Evolutionary conservation across 2,113 vertebrate species (phyloP).

Genomic region (Ophiodon elongatus): DNA sequence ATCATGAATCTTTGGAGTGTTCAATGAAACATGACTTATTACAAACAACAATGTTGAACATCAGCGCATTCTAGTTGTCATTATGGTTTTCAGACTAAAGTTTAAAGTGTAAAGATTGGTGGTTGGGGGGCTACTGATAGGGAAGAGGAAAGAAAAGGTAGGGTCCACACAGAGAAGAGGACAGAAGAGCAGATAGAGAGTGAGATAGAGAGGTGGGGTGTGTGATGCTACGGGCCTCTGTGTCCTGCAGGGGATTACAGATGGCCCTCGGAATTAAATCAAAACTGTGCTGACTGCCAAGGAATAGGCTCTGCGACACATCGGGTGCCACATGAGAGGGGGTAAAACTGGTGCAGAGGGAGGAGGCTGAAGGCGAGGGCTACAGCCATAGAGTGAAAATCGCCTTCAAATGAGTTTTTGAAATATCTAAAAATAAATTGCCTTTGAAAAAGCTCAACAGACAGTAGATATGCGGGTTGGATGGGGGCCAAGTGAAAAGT

Average conservation of each 20-base stretch:
- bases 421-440: slow-evolving; percentile 84
- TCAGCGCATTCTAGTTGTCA: background rate
- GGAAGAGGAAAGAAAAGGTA: slow-evolving; percentile 42
- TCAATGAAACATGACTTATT: slow-evolving; percentile 14
- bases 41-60: slow-evolving; percentile 33
- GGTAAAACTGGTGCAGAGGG: slow-evolving; percentile 50
- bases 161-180: slow-evolving; percentile 48
- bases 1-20: background rate
- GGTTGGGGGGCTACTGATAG: slow-evolving; percentile 14
- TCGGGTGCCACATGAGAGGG: slow-evolving; percentile 65
- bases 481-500: slow-evolving; percentile 74
- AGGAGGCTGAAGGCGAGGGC: slow-evolving; percentile 49
- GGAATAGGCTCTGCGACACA: slow-evolving; percentile 68
- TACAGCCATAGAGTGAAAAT: slow-evolving; percentile 70
- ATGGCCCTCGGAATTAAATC: slow-evolving; percentile 82
- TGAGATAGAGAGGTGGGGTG: slow-evolving; percentile 59
- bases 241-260: slow-evolving; percentile 79
- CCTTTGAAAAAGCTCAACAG: slow-evolving; percentile 80
- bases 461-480: slow-evolving; percentile 73
- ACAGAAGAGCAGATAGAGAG: slow-evolving; percentile 59
- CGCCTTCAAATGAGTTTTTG: slow-evolving; percentile 82
- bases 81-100: background rate
- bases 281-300: slow-evolving; percentile 80
- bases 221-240: slow-evolving; percentile 47
- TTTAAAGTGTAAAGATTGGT: background rate